A percentile compares a stretch with the other conserved stretches of the same genome.
These are phyloP conservation scores for Meriones unguiculatus DNA, from an alignment of 2,113 vertebrate species.

Conservation along the genomic window DNA sequence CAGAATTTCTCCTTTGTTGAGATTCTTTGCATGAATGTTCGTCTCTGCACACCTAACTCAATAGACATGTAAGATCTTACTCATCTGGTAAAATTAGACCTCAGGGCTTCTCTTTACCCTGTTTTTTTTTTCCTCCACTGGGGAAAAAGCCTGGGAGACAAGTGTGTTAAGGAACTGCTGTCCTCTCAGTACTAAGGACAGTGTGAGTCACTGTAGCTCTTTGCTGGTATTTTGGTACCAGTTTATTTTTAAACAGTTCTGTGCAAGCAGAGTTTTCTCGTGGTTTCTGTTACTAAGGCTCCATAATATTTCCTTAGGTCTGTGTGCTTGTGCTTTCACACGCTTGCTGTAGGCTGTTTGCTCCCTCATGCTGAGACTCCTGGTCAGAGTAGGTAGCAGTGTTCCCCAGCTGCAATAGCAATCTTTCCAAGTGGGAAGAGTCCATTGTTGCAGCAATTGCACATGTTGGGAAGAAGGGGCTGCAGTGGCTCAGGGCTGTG, in stretches of 20 bases:
- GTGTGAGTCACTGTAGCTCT: constrained; percentile 84
- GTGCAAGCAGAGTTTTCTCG: constrained; percentile 80
- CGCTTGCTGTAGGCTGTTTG: constrained; percentile 67
- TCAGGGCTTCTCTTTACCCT: constrained; percentile 27
- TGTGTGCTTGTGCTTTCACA: constrained; percentile 86
- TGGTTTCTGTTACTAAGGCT: constrained; percentile 87
- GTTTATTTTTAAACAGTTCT: constrained; percentile 87
- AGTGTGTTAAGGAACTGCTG: constrained; percentile 78
- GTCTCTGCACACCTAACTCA: background rate
- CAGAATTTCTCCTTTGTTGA: background rate
- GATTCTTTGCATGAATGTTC: background rate
- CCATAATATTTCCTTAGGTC: constrained; percentile 87
- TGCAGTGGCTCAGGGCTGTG: background rate
- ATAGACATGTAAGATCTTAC: background rate
- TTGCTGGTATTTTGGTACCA: constrained; percentile 83
- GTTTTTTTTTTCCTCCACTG: constrained; percentile 33
- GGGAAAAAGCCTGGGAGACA: constrained; percentile 76
- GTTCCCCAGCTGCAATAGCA: constrained; percentile 32
- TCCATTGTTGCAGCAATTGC: background rate
- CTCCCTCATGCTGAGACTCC: constrained; percentile 54
- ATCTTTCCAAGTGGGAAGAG: constrained; percentile 10
- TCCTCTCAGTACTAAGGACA: constrained; percentile 75
- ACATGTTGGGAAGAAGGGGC: background rate
- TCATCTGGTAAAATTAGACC: constrained; percentile 43
- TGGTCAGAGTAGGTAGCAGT: background rate